Base-by-base conservation (phyloP, 2,113 vertebrate species). In the Chrysochloris asiatica region DNA sequence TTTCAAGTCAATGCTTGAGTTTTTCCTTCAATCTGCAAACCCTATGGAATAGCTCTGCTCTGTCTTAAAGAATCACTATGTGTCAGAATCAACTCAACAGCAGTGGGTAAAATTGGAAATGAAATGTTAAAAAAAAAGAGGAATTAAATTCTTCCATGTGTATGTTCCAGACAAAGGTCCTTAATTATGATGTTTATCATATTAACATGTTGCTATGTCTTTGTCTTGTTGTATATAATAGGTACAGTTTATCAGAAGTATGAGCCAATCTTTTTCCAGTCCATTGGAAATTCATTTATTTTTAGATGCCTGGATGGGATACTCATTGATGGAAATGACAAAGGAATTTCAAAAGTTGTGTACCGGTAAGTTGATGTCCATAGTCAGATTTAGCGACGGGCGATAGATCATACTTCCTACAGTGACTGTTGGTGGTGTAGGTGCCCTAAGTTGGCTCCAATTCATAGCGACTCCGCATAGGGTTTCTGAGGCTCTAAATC, bases 191-290 rank as follows among this genome's bases (percentile, higher is more conserved):
- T 84, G 41, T 77, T 79, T 65, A 26, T 90, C 36, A 41, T 33
- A 84, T 87, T 92, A 86, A n/a, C 43, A 54, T 77, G 28, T 83
- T 83, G 36, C 22, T 72, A 26, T 89, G 19, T 92, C 38, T 80
- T 75, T 93, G 24, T 96, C 41, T 93, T 89, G 0, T 73, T 93
- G 11, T 80, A 9, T 79, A 8, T 89, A 45, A 97, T 96, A 99
- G 98, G 98, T 45, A 99, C 99, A 45, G 89, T 99, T 21, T 99
- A 99, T 98, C 98, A 99, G 97, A 97, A 97, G 24, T 97, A 98
- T 47, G 99, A 99, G 93, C 99, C 99, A 8, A 97, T 99, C 94
- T 98, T 99, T 92, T 98, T 99, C 95, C 99, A 99, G 97, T 99
- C 99, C 52, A 98, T 99, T 95, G 97, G 98, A 96, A 99, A 99